Evolutionary conservation across 2,888 invertebrate genomes (phyloP).

Genomic region (Diachrysia chrysitis): DNA sequence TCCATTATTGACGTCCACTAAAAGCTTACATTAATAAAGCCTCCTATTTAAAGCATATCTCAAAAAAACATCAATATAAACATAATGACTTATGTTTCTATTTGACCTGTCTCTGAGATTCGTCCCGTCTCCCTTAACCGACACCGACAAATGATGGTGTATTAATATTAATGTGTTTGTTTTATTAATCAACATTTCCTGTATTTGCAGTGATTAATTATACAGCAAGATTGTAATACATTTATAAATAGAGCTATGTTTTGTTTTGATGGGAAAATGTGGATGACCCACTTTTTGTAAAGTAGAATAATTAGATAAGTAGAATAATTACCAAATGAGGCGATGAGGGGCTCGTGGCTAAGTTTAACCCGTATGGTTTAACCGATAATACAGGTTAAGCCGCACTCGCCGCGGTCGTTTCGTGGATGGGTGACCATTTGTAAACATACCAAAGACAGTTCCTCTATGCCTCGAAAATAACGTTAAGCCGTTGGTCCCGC

Average conservation of each 20-base stretch:
- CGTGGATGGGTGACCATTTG: no score
- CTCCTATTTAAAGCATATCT: neutral
- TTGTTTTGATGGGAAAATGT: neutral
- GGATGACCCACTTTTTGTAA: neutral
- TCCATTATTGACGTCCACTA: no score
- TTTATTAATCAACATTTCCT: constrained; percentile 6
- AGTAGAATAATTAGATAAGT: no score
- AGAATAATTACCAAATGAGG: no score
- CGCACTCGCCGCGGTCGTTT: no score
- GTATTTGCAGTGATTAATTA: constrained; percentile 3
- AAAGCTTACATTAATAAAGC: neutral
- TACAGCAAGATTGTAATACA: neutral
- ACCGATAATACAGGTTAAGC: no score
- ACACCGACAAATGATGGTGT: constrained; percentile 2
- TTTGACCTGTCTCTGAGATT: neutral
- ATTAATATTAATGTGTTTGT: constrained; percentile 11
- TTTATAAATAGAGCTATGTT: neutral
- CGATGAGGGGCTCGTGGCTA: no score
- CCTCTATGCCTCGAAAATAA: no score
- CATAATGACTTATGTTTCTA: neutral
- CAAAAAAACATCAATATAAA: neutral
- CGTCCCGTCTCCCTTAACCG: neutral
- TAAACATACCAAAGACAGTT: no score
- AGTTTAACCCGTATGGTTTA: no score
- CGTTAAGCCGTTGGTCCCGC: no score